Evolutionary conservation across 2,113 vertebrate genomes (phyloP), one percentile per base, ranked within the genome.

Genomic region (Oreocharis arfaki): DNA sequence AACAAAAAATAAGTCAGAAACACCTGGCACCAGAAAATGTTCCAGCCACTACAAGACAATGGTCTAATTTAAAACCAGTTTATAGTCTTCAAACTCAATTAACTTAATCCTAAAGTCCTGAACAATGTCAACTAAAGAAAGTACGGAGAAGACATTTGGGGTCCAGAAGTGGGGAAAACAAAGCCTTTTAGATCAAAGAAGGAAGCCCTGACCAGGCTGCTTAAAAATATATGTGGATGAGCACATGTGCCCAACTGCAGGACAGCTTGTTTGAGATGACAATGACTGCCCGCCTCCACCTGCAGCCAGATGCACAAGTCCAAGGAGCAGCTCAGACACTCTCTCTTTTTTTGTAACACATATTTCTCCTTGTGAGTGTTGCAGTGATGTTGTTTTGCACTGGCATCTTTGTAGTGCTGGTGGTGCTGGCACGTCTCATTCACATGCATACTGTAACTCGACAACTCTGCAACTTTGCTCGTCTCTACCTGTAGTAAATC

Each of bases 151-250:
- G n/a, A 33, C 46, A 77, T 46, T 79, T 94, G 55, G 23, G 19
- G 27, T 41, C 56, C 50, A 73, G 47, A 94, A 90, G 8, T 9
- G 7, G 55, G 68, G 10, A 76, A 94, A 91, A 37, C 12, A 61
- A 89, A 87, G 39, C 77, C 49, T 91, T 90, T 23, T 76, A 32
- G 33, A 63, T 74, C 21, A 69, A 78, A 94, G 37, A 76, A 77
- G 15, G 11, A 53, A 87, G 20, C 2, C n/a, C 11, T 14, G 11
- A 61, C 19, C 8, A 64, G 32, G 23, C 32, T 69, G 37, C 42
- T 83, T 76, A 63, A 73, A 91, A 85, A 79, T 14, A 24, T 12
- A 37, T 11, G 15, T 20, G 33, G 26, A 7, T 44, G 41, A 92
- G 24, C 49, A 33, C 0, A 1, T 16, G 39, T 39, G 49, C 28